Evolutionary conservation across 2,888 invertebrate species (phyloP), one percentile per base, ranked within the genome.

Genomic region (Synanthedon myopaeformis): DNA sequence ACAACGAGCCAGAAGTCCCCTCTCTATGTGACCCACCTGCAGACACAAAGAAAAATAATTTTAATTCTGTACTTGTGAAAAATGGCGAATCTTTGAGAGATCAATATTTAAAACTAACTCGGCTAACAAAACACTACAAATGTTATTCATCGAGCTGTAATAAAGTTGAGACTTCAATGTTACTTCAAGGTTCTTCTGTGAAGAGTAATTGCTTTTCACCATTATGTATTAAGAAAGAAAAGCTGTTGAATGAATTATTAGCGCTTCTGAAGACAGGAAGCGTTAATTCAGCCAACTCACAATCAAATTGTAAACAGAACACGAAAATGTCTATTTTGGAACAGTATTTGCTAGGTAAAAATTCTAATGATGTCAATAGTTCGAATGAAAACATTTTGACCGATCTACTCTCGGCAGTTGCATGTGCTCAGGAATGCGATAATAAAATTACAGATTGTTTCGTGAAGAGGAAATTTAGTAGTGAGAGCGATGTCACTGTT

Each of bases 141-240:
- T 94, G 94, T 69, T 94, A 94, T 67, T 91, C 92, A 1, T 89
- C 88, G 64, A 89, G 90, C 54, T 94, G 94, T 67, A 92, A 92
- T 52, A 81, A 76, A 72, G 82, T 89, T 19, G 89, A 89, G 59
- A 79, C 86, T 51, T 82, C 89, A 57, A 90, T 90, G 60, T 73
- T 76, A 59, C 75, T 76, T 56, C 88, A 79, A 64, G 73, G 71
- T 55, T 62, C 74, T 48, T 65, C 89, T 77, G 74, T 92, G 69
- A 80, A 82, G 88, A 59, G 89, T 71, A 63, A 82, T 52, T 96
- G 96, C 66, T 96, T 94, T 72, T 96, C 96, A 0, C 94, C 96
- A 0, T 76, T 93, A 51, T 96, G 96, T 70, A 84, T 94, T 53
- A 92, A 92, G 69, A 92, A 93, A 70, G 91, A 90, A 4, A 90